Evolutionary conservation across 2,113 vertebrate species (phyloP).

Genomic region (Dipodomys stephensi): DNA sequence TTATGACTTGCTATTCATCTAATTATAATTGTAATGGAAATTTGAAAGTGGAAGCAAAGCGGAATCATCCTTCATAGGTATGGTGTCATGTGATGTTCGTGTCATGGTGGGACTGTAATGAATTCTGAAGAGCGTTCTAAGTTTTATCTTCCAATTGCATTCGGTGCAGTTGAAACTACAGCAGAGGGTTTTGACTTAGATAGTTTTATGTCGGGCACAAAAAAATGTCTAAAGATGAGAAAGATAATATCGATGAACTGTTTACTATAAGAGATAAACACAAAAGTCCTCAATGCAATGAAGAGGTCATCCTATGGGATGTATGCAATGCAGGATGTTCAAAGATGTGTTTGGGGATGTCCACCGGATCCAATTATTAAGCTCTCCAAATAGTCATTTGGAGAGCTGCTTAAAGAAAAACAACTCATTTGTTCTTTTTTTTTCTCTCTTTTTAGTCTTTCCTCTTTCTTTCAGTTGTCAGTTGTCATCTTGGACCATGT

Average conservation of each 20-base stretch:
- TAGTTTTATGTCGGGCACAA: not conserved
- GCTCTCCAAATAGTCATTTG: too few relatives aligned
- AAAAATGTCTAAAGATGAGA: not conserved
- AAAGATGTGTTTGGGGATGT: not conserved
- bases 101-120: not conserved
- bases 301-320: not conserved
- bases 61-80: not conserved
- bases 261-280: not conserved
- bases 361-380: not conserved
- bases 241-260: not conserved
- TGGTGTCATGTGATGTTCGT: not conserved
- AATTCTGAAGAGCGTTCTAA: not conserved
- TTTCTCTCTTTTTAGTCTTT: not conserved
- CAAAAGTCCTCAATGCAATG: not conserved
- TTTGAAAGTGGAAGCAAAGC: not conserved
- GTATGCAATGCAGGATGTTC: not conserved
- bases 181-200: not conserved
- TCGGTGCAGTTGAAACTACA: not conserved
- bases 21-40: slow-evolving; percentile 58
- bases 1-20: slow-evolving; percentile 33
- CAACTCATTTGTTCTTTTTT: not conserved
- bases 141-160: not conserved
- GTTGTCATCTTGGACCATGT: not conserved
- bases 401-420: not conserved
- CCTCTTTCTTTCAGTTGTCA: not conserved